Percentiles rank a stretch among this genome's conserved stretches.
phyloP scores from a whole-genome alignment of 2,888 invertebrate species.

The Sesia apiformis region DNA sequence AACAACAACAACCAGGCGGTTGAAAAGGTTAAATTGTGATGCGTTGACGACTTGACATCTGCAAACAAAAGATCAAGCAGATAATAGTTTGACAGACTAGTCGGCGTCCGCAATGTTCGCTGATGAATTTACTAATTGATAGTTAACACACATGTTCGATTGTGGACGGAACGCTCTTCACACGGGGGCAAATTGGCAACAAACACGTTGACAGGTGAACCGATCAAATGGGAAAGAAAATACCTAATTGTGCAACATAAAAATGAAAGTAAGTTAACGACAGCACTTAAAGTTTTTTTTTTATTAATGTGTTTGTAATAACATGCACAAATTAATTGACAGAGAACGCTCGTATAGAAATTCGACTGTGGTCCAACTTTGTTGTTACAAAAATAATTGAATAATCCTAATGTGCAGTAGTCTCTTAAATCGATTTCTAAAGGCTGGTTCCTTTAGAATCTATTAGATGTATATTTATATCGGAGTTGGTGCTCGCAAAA shows the following conservation, averaged over 20 bases:
- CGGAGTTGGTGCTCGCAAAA: too few species aligned
- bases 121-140: conserved; percentile 16
- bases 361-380: too few species aligned
- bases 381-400: too few species aligned
- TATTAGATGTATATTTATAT: too few species aligned
- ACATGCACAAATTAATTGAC: too few species aligned
- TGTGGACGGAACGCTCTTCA: conserved; percentile 18
- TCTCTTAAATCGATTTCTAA: too few species aligned
- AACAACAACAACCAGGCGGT: neutral
- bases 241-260: neutral
- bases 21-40: neutral
- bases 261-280: neutral
- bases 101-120: conserved; percentile 1
- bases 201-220: conserved; percentile 27
- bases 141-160: conserved; percentile 20
- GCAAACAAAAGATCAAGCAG: conserved; percentile 18
- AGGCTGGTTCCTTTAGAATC: too few species aligned
- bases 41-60: conserved; percentile 17
- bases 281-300: too few species aligned
- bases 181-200: conserved; percentile 30
- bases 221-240: neutral
- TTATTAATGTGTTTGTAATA: too few species aligned
- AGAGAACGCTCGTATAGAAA: too few species aligned
- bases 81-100: conserved; percentile 22
- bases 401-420: too few species aligned